Evolutionary conservation across 2,888 invertebrate genomes (phyloP).

Genomic region (Psylliodes chrysocephalus): DNA sequence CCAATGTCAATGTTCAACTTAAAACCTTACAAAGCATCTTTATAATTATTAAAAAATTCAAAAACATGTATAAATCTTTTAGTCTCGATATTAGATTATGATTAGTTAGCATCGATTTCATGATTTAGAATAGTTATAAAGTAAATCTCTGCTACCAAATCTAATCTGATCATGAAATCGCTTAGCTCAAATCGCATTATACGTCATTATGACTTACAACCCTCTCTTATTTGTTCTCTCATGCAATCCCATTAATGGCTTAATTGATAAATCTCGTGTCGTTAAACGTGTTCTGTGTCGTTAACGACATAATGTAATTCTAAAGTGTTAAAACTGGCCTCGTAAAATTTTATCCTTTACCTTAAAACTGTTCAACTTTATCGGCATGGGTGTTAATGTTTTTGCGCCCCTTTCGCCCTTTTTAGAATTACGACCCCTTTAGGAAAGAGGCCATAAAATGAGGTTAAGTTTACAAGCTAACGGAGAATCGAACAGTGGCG

Average conservation of each 20-base stretch:
- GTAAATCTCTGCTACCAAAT: not conserved
- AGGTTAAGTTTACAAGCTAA: constrained; percentile 22
- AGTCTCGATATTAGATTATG: no score
- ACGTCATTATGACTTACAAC: constrained; percentile 14
- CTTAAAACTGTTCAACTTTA: constrained; percentile 28
- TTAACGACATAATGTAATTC: constrained; percentile 32
- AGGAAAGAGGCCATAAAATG: constrained; percentile 12
- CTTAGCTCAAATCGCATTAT: not conserved
- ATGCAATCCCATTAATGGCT: constrained; percentile 27
- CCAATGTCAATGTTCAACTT: no score
- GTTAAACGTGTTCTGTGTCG: constrained; percentile 19
- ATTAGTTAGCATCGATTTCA: no score
- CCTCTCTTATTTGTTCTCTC: constrained; percentile 16
- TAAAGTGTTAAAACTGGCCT: constrained; percentile 28
- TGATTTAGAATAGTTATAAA: no score
- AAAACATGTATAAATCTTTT: no score
- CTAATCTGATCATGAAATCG: not conserved
- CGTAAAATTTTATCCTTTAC: constrained; percentile 26
- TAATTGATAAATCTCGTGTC: constrained; percentile 31
- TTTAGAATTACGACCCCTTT: not conserved
- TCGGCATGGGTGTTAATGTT: constrained; percentile 24
- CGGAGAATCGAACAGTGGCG: not conserved
- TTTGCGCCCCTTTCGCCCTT: not conserved
- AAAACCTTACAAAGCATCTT: no score
- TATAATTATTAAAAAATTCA: no score